Percentiles rank a stretch among this genome's conserved stretches.
Conservation (phyloP, 2,888 invertebrate species). For the Synergus umbraculus region DNA sequence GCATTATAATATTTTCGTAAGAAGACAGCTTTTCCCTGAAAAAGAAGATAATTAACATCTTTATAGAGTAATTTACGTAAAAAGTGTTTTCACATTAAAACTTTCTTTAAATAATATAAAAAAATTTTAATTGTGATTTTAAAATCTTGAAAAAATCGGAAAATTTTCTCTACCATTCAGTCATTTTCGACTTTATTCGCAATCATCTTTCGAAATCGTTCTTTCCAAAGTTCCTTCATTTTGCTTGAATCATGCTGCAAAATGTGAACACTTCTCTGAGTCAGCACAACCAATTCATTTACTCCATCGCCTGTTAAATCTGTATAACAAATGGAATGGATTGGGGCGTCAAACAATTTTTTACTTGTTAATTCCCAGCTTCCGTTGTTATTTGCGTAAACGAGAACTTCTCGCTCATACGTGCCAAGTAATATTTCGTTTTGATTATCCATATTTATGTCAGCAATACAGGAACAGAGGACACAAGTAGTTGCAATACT, state of each 20-base stretch:
- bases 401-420: slow-evolving; percentile 81
- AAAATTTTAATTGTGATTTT: too few relatives aligned
- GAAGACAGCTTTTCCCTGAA: not conserved
- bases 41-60: too few relatives aligned
- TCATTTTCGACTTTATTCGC: not conserved
- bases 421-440: slow-evolving; percentile 85
- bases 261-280: slow-evolving; percentile 83
- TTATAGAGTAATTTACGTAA: too few relatives aligned
- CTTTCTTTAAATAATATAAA: too few relatives aligned
- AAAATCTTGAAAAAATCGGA: not conserved
- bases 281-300: slow-evolving; percentile 82
- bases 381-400: slow-evolving; percentile 77
- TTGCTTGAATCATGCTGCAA: slow-evolving; percentile 78
- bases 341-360: slow-evolving; percentile 81
- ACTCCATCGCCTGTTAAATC: slow-evolving; percentile 85
- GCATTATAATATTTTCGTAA: not conserved
- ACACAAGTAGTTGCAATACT: slow-evolving; percentile 80
- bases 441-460: slow-evolving; percentile 85
- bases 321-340: slow-evolving; percentile 81
- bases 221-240: slow-evolving; percentile 65
- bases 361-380: slow-evolving; percentile 78
- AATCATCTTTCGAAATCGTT: slow-evolving; percentile 58
- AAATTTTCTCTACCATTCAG: not conserved
- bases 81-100: too few relatives aligned
- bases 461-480: slow-evolving; percentile 82